These are phyloP conservation scores for Diplazon laetatorius DNA, from an alignment of 2,888 invertebrate genomes.

Conservation along the genomic window DNA sequence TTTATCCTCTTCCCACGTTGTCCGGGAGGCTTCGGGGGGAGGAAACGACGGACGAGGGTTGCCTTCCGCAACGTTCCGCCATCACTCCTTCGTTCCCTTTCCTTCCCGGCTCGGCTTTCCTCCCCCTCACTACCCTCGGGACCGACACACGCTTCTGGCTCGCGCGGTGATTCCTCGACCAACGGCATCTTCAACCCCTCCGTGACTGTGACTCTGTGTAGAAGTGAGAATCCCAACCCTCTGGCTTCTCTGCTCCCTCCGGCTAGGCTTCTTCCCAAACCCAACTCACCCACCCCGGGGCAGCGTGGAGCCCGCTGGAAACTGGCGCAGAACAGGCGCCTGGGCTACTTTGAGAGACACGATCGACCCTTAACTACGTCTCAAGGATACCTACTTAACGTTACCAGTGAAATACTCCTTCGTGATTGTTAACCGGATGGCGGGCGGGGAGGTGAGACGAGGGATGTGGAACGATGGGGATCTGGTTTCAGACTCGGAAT, in stretches of 20 bases:
- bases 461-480: too few relatives aligned
- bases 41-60: slow-evolving; percentile 27
- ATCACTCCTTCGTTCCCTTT: slow-evolving; percentile 60
- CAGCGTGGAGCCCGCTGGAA: too few relatives aligned
- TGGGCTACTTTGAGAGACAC: slow-evolving; percentile 77
- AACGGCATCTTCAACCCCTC: slow-evolving; percentile 14
- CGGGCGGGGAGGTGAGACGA: too few relatives aligned
- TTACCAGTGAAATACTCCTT: slow-evolving; percentile 54
- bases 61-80: slow-evolving; percentile 51
- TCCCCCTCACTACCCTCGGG: slow-evolving; percentile 42
- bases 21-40: too few relatives aligned
- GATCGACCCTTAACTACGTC: slow-evolving; percentile 78
- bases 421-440: too few relatives aligned
- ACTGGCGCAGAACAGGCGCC: slow-evolving; percentile 74
- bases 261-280: too few relatives aligned
- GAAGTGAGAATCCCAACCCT: slow-evolving; percentile 33
- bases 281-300: too few relatives aligned
- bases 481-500: too few relatives aligned
- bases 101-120: slow-evolving; percentile 60
- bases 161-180: slow-evolving; percentile 35
- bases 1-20: slow-evolving; percentile 78
- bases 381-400: slow-evolving; percentile 56
- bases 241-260: too few relatives aligned
- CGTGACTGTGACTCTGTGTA: slow-evolving; percentile 12
- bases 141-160: slow-evolving; percentile 27